Conservation (phyloP, 2,113 vertebrate species). For the Canis aureus region DNA sequence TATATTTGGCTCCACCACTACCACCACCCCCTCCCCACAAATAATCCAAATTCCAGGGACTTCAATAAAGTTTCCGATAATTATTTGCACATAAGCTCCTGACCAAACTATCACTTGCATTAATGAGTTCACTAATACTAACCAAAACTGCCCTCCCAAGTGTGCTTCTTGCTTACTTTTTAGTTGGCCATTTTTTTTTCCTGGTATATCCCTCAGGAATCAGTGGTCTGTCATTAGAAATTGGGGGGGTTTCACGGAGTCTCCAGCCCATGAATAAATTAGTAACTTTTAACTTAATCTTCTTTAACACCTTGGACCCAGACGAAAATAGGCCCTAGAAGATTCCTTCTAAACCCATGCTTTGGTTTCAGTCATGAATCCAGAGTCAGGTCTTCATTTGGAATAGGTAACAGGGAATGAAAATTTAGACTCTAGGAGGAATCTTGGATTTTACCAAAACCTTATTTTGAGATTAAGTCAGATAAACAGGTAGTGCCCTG, state of each 20-base stretch:
- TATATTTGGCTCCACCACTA: constrained; percentile 51
- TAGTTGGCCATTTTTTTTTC: constrained; percentile 70
- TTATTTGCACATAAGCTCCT: constrained; percentile 73
- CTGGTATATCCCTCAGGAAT: constrained; percentile 65
- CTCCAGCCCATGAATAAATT: constrained; percentile 59
- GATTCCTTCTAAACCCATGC: constrained; percentile 25
- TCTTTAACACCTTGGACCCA: constrained; percentile 50
- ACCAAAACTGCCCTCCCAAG: constrained; percentile 3
- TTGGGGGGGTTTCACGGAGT: constrained; percentile 37
- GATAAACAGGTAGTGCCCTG: neutral
- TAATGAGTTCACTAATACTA: constrained; percentile 78
- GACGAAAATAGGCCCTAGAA: neutral
- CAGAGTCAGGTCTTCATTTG: constrained; percentile 67
- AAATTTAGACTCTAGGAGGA: constrained; percentile 30
- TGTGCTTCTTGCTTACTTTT: constrained; percentile 69
- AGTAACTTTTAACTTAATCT: constrained; percentile 72
- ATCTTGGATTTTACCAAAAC: constrained; percentile 44
- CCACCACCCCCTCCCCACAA: neutral
- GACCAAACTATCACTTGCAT: constrained; percentile 52
- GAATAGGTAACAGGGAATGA: constrained; percentile 34
- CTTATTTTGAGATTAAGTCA: constrained; percentile 58
- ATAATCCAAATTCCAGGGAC: constrained; percentile 78
- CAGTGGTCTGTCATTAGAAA: constrained; percentile 60
- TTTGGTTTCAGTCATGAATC: constrained; percentile 62
- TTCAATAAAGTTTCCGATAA: constrained; percentile 81